A percentile compares a stretch with the other conserved stretches of the same genome.
Evolutionary conservation across 35 echinoderm and acorn worm species (phyloP).

Genomic region (Heliocidaris erythrogramma): DNA sequence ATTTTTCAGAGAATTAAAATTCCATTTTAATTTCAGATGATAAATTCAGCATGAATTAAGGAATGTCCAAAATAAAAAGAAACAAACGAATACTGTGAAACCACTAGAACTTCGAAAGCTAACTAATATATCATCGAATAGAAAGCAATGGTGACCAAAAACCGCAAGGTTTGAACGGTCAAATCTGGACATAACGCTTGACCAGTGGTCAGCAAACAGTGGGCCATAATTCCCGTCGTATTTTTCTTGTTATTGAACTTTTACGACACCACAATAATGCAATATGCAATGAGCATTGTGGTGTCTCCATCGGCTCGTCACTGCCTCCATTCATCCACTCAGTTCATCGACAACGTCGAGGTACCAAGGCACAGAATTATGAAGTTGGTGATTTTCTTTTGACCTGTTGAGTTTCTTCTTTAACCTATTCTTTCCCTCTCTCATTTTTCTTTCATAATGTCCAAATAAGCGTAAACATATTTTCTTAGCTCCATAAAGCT

Average conservation of each 20-base stretch:
- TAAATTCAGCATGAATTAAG: background rate
- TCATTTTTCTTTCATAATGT: background rate
- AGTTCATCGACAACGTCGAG: background rate
- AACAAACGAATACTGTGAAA: background rate
- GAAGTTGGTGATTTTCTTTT: background rate
- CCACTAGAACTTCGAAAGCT: background rate
- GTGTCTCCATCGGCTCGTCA: background rate
- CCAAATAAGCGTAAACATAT: background rate
- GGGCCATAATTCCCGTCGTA: background rate
- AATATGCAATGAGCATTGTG: background rate
- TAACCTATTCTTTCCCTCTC: background rate
- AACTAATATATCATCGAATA: background rate
- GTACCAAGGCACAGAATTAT: background rate
- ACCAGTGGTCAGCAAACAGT: background rate
- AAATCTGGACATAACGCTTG: conserved; percentile 16
- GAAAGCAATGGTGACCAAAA: background rate
- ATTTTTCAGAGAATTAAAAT: background rate
- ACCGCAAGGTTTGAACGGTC: background rate
- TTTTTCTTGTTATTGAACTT: conserved; percentile 13
- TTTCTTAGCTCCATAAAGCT: background rate
- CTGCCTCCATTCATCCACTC: background rate
- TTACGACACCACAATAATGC: background rate
- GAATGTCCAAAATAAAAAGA: background rate
- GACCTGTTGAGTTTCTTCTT: background rate
- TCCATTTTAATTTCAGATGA: background rate